Evolutionary conservation across 2,888 invertebrate species (phyloP), one percentile per base, ranked within the genome.

Genomic region (Platycnemis pennipes): DNA sequence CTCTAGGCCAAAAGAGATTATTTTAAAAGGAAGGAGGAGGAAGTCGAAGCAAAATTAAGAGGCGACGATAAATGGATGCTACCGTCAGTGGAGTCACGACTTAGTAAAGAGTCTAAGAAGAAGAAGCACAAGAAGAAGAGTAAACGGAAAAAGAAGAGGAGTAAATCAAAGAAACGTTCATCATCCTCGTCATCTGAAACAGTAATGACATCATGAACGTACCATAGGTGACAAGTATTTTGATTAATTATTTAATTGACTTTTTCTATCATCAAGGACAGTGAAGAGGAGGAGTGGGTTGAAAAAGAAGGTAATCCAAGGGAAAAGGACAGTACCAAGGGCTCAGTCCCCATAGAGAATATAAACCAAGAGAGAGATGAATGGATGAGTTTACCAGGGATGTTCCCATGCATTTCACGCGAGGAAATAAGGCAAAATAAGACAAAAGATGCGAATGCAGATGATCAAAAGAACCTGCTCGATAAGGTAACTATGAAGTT

Each of bases 311-410:
- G 95, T 94, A 94, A 95, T 7, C 91, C 95, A n/a, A 56, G 94
- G 86, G 69, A 86, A 94, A 94, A 37, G 13, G 16, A n/a, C 94
- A 94, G 94, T 94, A 95, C 94, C 94, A 94, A 95, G 94, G 95
- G 95, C 95, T 95, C 95, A 37, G 11, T 16, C 37, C 95, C 95
- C 94, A 95, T 95, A 94, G 88, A 86, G 46, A 31, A n/a, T 22
- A n/a, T 31, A 16, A 88, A 94, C 56, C 94, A 96, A 11, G 96
- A 97, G 95, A 97, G 98, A 94, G 98, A 99, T 94, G 98, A 98
- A 95, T 99, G 99, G 99, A 98, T 99, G 98, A 97, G 97, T 63
- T 97, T 98, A 96, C 97, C 97, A 22, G 97, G 97, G 85, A 95
- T 97, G 44, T 96, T 97, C 94, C 96, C 96, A 31, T 96, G 96